A percentile compares a stretch with the other conserved stretches of the same genome.
Conservation (phyloP, 1,140 invertebrate species). For the Drosophila equinoxialis region DNA sequence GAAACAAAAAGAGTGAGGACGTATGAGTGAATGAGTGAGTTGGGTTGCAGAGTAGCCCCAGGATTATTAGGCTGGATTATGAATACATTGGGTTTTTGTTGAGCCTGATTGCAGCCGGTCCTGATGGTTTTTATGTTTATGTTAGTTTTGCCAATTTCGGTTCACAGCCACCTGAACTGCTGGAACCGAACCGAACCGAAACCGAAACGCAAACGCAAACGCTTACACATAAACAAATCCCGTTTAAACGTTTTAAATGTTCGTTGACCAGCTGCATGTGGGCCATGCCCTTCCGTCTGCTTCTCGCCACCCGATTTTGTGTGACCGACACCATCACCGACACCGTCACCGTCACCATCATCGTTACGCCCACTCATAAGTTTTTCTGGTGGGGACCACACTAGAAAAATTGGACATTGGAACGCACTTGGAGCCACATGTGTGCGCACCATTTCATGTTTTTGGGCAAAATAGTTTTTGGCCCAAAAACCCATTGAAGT, state of each 20-base stretch:
- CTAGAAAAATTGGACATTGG: conserved; percentile 58
- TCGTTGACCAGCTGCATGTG: conserved; percentile 68
- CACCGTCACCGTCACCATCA: not conserved
- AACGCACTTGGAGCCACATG: conserved; percentile 73
- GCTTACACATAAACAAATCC: conserved; percentile 71
- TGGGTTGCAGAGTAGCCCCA: conserved; percentile 20
- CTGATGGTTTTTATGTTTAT: conserved; percentile 76
- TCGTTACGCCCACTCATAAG: conserved; percentile 33
- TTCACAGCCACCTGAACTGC: conserved; percentile 46
- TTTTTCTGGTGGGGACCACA: conserved; percentile 33
- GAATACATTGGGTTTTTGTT: conserved; percentile 57
- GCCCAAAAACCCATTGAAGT: conserved; percentile 28
- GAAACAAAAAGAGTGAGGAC: not conserved
- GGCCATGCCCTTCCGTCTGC: conserved; percentile 25
- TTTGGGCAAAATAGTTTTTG: conserved; percentile 73
- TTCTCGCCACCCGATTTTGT: not conserved
- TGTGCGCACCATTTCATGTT: conserved; percentile 75
- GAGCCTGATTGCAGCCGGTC: conserved; percentile 40
- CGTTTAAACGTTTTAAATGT: conserved; percentile 77
- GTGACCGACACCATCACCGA: not conserved
- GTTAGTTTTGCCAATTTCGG: conserved; percentile 67
- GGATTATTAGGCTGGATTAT: conserved; percentile 78
- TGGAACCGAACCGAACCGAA: conserved; percentile 22
- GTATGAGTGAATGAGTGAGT: not conserved
- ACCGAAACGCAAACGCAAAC: not conserved